Percentiles rank a stretch among this genome's conserved stretches.
Conservation (phyloP, 2,113 vertebrate species). For the Mungos mungo region DNA sequence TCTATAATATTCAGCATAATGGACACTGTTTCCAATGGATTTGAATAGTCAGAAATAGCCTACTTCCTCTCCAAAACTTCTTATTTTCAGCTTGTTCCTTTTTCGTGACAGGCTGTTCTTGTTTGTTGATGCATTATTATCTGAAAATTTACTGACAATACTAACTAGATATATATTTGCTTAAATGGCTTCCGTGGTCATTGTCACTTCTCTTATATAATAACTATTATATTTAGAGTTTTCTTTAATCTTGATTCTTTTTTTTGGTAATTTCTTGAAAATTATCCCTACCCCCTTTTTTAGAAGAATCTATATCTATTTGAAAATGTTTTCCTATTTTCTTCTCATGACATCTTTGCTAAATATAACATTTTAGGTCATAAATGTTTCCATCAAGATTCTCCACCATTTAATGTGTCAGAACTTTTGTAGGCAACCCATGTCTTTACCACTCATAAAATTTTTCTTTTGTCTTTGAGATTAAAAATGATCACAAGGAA, state of each 20-base stretch:
- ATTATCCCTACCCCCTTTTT: not conserved
- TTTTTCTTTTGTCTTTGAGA: slow-evolving; percentile 11
- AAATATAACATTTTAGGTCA: not conserved
- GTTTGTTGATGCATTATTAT: not conserved
- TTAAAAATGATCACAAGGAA: not conserved
- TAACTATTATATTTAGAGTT: not conserved
- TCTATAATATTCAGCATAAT: not conserved
- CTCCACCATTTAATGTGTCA: not conserved
- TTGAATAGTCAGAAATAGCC: not conserved
- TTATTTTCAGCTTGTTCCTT: slow-evolving; percentile 29
- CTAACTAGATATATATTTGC: not conserved
- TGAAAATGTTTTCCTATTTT: not conserved
- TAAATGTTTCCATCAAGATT: slow-evolving; percentile 6
- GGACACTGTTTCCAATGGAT: not conserved
- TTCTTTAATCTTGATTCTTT: not conserved
- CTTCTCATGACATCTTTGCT: not conserved
- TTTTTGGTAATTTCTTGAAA: not conserved
- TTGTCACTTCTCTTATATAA: not conserved
- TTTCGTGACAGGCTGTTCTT: not conserved
- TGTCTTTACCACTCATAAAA: not conserved
- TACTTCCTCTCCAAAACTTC: not conserved
- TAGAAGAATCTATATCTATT: not conserved
- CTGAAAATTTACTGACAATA: not conserved
- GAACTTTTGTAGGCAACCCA: not conserved
- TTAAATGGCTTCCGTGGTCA: not conserved